phyloP scores from a whole-genome alignment of 2,888 invertebrate species.

The Euclidia mi region DNA sequence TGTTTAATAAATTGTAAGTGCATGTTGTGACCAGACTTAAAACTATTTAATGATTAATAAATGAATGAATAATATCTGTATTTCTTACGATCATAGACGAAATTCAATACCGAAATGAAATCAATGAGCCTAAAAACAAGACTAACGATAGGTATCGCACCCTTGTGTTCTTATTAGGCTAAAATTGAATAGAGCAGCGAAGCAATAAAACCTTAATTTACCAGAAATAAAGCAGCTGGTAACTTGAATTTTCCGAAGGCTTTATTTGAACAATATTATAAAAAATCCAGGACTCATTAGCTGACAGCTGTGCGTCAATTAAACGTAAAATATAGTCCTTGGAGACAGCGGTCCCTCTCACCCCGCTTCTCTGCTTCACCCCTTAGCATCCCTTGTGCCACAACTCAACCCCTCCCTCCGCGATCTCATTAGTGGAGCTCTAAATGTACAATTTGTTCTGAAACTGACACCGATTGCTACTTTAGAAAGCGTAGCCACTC shows the following conservation, averaged over 20 bases:
- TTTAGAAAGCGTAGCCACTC: conserved; percentile 79
- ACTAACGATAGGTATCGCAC: too few species aligned
- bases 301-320: conserved; percentile 88
- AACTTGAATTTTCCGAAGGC: conserved; percentile 43
- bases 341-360: conserved; percentile 67
- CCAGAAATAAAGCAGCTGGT: conserved; percentile 19
- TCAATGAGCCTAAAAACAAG: too few species aligned
- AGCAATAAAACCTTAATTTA: conserved; percentile 17
- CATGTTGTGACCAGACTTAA: too few species aligned
- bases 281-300: conserved; percentile 85
- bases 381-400: conserved; percentile 59
- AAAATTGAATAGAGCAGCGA: conserved; percentile 12
- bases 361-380: conserved; percentile 50
- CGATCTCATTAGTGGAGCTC: conserved; percentile 85
- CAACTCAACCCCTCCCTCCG: conserved; percentile 71
- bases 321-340: conserved; percentile 88
- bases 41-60: too few species aligned
- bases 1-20: too few species aligned
- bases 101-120: too few species aligned
- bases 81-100: too few species aligned
- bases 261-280: conserved; percentile 69
- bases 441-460: conserved; percentile 87
- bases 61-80: too few species aligned
- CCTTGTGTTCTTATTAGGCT: too few species aligned
- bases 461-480: conserved; percentile 86